Base-by-base conservation (phyloP, 1,140 invertebrate species). In the Drosophila arawakana region DNA sequence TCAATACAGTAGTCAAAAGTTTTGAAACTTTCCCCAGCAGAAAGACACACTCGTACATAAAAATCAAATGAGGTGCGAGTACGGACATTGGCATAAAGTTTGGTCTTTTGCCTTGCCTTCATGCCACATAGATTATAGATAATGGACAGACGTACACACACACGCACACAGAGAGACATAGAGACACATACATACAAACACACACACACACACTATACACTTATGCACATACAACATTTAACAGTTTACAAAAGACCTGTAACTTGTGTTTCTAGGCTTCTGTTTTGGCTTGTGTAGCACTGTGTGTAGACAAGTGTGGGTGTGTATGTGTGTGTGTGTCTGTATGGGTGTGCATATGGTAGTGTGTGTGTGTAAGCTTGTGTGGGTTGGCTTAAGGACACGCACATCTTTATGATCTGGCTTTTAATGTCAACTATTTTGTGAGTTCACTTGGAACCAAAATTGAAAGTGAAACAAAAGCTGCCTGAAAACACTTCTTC, bases 181-280 rank as follows among this genome's bases (percentile, higher is more conserved):
- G 25, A 57, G 41, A 37, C 58, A 41, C 58, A 73, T 9, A 63
- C 37, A 72, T 46, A 65, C 10, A 60, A 9, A 69, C 49, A 81
- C 60, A 70, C 61, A 76, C 70, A 50, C 68, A 72, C 81, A 86
- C 76, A 73, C 3, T 50, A 62, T 76, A 84, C 78, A 81, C 74
- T 76, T 76, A 84, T 68, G 89, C 84, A 89, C 84, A 89, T 83
- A 88, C 84, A 83, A 88, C 84, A 88, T 84, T 78, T 49, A 89
- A 74, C 55, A 57, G 69, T 88, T 70, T 89, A 71, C 57, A 68
- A 69, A 73, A 61, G 55, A 69, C 34, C n/a, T 67, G 47, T 39
- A 57, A 46, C 34, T 67, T 11, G 44, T 49, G 11, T 46, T 57
- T 37, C 35, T 57, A 34, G 35, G 15, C 39, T 52, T 44, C 10